Base-by-base conservation (phyloP, 1,140 invertebrate species). In the Drosophila carrolli region DNA sequence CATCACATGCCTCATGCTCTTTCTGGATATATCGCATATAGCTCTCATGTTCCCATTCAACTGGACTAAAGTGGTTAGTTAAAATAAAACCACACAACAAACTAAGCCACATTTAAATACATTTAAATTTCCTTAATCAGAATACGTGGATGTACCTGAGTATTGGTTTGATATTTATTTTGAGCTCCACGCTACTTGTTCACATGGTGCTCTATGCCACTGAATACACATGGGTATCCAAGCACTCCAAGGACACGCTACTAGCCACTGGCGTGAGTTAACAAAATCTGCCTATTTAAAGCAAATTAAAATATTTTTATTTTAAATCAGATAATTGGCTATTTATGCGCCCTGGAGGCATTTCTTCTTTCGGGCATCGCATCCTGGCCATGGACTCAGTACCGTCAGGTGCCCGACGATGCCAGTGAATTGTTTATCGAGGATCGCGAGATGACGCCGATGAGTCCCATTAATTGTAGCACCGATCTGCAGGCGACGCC, bases 11-110 rank as follows among this genome's bases (percentile, higher is more conserved):
- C 94, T 96, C 77, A 94, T 97, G 92, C 94, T 97, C 85, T 96
- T 96, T 93, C 95, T 97, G 92, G 96, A 97, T 94, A 95, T 97
- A 92, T 96, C 96, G 78, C 95, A 97, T 86, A 95, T 97, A 79
- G 94, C 95, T 65, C 95, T 95, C 86, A 94, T 97, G 93, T 96
- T 97, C 93, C 96, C 96, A 76, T 95, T 97, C 90, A 96, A 97
- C 92, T 97, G 96, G 96, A 94, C 95, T 70, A 95, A 95, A 94
- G 91, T 97, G 94, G 96, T 97, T 93, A 94, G 95, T 56, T 9
- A 41, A 4, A 8, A 0, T n/a, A n/a, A n/a, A n/a, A n/a, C n/a
- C n/a, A n/a, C n/a, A n/a, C n/a, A n/a, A n/a, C n/a, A n/a, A n/a
- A n/a, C n/a, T n/a, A n/a, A n/a, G n/a, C n/a, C n/a, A n/a, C n/a